phyloP scores from a whole-genome alignment of 35 echinoderm and acorn worm genomes.

The Amphiura filiformis region DNA sequence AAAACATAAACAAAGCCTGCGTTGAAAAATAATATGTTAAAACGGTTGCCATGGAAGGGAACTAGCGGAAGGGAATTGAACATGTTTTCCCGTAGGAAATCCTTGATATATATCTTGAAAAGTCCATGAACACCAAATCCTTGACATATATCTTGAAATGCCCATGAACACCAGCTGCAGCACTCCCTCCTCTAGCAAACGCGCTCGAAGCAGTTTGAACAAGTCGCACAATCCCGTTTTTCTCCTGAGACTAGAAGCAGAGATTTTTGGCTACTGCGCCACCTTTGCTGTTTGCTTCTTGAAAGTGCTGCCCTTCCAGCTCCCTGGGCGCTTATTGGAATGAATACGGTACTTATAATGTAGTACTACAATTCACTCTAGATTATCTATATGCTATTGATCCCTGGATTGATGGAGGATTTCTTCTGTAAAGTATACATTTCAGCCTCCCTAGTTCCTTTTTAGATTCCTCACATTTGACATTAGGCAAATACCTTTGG shows the following conservation, averaged over 20 bases:
- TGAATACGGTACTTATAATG: no score
- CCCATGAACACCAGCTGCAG: constrained; percentile 14
- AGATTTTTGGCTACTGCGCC: neutral
- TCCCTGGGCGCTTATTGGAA: no score
- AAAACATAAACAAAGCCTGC: constrained; percentile 40
- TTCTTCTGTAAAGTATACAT: no score
- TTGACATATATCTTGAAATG: neutral
- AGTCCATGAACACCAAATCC: neutral
- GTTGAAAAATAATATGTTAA: constrained; percentile 43
- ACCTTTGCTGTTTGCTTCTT: constrained; percentile 19
- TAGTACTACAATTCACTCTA: no score
- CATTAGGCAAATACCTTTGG: no score
- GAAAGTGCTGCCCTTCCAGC: neutral
- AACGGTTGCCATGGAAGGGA: constrained; percentile 32
- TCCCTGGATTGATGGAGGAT: no score
- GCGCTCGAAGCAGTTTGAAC: neutral
- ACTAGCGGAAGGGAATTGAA: constrained; percentile 19
- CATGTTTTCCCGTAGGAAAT: neutral
- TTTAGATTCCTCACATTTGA: no score
- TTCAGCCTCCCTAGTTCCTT: no score
- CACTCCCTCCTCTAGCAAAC: constrained; percentile 27
- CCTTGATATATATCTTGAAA: constrained; percentile 22
- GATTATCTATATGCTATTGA: no score
- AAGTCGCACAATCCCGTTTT: neutral
- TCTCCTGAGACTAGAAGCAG: constrained; percentile 2